Evolutionary conservation across 2,113 vertebrate species (phyloP).

Genomic region (Heptranchias perlo): DNA sequence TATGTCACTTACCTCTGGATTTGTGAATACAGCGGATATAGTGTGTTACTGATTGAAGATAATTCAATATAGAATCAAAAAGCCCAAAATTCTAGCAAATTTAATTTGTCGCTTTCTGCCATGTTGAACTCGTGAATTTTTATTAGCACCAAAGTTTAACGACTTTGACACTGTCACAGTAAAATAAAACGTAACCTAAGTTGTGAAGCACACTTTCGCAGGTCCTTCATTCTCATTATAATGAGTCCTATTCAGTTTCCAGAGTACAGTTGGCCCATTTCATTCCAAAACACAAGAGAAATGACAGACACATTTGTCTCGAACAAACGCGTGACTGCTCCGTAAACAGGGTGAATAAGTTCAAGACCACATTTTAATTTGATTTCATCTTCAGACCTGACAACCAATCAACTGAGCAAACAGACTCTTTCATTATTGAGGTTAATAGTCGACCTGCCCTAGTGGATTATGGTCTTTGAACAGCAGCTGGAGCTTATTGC

Average conservation of each 20-base stretch:
- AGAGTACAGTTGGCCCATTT: background rate
- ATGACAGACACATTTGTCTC: background rate
- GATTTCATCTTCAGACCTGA: constrained; percentile 32
- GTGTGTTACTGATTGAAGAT: background rate
- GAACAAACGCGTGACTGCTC: background rate
- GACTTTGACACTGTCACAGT: too few relatives aligned
- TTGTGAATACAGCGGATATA: background rate
- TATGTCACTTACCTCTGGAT: background rate
- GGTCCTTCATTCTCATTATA: background rate
- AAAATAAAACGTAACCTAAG: background rate
- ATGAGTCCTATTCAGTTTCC: background rate
- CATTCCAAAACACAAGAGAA: background rate
- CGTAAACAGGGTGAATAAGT: constrained; percentile 13
- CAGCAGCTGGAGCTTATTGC: constrained; percentile 21
- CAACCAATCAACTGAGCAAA: constrained; percentile 37
- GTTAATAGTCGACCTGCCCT: constrained; percentile 34
- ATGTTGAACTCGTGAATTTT: background rate
- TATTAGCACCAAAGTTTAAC: background rate
- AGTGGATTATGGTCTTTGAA: constrained; percentile 31
- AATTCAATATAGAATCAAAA: background rate
- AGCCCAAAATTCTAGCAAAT: background rate
- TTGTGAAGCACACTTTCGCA: background rate
- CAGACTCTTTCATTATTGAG: constrained; percentile 34
- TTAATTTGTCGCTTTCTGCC: background rate
- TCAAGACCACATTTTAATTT: constrained; percentile 35